Base-by-base conservation (phyloP, 2,888 invertebrate species). In the Clistopyga incitator region DNA sequence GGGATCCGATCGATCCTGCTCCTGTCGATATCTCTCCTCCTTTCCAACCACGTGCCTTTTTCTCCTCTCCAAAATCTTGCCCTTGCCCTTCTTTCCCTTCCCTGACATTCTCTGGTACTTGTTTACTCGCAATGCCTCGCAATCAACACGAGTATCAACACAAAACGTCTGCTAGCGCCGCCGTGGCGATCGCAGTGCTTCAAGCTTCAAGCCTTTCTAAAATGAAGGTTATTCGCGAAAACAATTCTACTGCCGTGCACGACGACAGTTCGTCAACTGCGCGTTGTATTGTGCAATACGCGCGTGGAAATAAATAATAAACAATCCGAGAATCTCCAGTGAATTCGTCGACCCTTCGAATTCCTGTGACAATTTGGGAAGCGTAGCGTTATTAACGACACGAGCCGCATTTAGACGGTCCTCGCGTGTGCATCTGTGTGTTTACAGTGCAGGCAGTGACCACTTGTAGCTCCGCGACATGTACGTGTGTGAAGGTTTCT, bases 21-120 rank as follows among this genome's bases (percentile, higher is more conserved):
- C 90, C 82, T 91, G 92, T 29, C 90, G 89, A 86, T 90, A 93
- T 78, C 80, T 91, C 78, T 92, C 92, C 82, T 91, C 93, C 79
- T 93, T 93, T n/a, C 91, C 90, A 25, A 93, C 84, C 1, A 91
- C 90, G 38, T 91, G 89, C 20, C 91, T 89, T 75, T 90, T 89
- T 61, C 92, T 87, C 59, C 86, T 88, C 3, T 87, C 89, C 25
- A 87, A 70, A 29, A 88, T 77, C 65, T 87, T 90, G 18, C 88
- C 75, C 54, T 89, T 89, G 72, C 88, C 89, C 11, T 86, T 87
- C 71, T 89, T 90, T 52, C 88, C 81, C 29, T 84, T 88, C 2
- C 86, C 86, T 23, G 91, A 92, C 92, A 92, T 92, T 84, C 77
- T 86, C 47, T 2, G 6, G 25, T 47, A 68, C 11, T 18, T 23